Evolutionary conservation across 2,113 vertebrate genomes (phyloP).

Genomic region (Etia nguti): DNA sequence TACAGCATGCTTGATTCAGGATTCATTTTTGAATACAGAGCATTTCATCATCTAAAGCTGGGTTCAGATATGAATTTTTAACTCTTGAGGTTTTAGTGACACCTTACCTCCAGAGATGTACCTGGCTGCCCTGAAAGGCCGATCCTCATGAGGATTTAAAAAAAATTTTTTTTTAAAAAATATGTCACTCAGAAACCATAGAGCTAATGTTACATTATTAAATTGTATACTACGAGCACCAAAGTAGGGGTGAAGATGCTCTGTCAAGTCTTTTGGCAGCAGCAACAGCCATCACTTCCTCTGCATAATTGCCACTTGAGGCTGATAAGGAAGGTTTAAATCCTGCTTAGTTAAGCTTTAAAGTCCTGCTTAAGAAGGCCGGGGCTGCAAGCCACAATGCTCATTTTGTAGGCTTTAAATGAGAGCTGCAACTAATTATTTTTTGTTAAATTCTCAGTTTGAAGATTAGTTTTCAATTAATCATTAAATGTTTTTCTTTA

Average conservation of each 20-base stretch:
- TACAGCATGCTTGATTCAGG: background rate
- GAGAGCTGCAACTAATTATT: background rate
- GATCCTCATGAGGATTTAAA: background rate
- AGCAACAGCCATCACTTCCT: background rate
- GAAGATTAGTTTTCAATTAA: background rate
- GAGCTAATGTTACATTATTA: background rate
- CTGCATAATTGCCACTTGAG: constrained; percentile 1
- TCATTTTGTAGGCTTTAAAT: background rate
- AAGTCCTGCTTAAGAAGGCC: background rate
- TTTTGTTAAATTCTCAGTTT: background rate
- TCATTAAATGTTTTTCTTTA: background rate
- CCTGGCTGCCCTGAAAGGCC: background rate
- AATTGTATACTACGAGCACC: background rate
- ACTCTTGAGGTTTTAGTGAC: background rate
- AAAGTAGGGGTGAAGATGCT: background rate
- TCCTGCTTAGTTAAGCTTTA: background rate
- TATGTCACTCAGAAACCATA: background rate
- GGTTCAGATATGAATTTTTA: background rate
- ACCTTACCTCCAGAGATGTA: background rate
- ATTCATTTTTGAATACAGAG: background rate
- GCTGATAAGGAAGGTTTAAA: background rate
- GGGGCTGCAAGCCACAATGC: background rate
- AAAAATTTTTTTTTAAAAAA: fast-evolving
- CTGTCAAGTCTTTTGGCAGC: background rate
- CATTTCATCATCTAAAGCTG: background rate